Base-by-base conservation (phyloP, 2,888 invertebrate genomes). In the Cheiracanthium punctorium region DNA sequence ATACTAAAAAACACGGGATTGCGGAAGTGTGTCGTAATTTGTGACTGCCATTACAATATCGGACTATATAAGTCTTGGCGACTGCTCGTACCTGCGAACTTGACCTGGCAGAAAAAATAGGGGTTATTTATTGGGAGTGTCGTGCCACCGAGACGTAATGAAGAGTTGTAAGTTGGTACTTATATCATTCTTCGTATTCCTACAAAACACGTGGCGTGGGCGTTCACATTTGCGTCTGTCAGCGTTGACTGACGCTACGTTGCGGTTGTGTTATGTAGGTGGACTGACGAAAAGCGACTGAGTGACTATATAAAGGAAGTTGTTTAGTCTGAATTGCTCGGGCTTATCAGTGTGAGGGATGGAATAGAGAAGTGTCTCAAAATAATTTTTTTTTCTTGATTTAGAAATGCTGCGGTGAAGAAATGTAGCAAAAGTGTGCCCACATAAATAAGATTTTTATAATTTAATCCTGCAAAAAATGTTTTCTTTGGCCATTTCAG, bases 101-200 rank as follows among this genome's bases (percentile, higher is more conserved):
- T 82, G 82, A 82, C 82, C 82, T 76, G n/a, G 41, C 20, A n/a
- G 1, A 70, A n/a, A n/a, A n/a, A n/a, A n/a, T n/a, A 41, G 75
- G 58, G 28, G 82, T 76, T 77, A 71, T 82, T 82, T 82, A 76
- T 65, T 52, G 64, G 20, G 24, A 24, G 58, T 58, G 58, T 58
- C 58, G 24, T 58, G 58, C 12, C 58, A 24, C 5, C 1, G n/a
- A 7, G 58, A 58, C 58, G 58, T 58, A 58, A 58, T 58, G 58
- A 58, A 58, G 58, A 58, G 58, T 58, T 58, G 24, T 58, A 58
- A 58, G 58, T 58, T 58, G 58, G 37, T 20, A 5, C 5, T 58
- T 58, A 24, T 58, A 58, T 58, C 58, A 58, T 58, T 58, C 12
- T 24, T 20, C 4, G 58, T 58, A 24, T 2, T 24, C 24, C 24